Evolutionary conservation across 2,113 vertebrate genomes (phyloP).

Genomic region (Poecilia latipinna): DNA sequence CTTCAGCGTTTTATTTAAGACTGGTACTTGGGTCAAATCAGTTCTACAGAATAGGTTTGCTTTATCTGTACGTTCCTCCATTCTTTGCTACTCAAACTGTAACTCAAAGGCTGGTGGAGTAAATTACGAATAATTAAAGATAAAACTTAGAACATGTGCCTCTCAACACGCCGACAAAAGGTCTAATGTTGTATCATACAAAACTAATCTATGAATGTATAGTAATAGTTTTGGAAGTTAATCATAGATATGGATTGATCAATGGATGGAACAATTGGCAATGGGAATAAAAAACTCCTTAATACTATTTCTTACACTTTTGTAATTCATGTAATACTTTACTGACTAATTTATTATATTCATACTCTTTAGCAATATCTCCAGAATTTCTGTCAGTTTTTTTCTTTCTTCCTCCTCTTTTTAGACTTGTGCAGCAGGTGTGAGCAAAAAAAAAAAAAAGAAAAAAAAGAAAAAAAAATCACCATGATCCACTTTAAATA

Average conservation of each 20-base stretch:
- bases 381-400: background rate
- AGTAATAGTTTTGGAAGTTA: too few relatives aligned
- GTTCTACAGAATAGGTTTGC: constrained; percentile 21
- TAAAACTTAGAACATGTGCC: background rate
- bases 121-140: background rate
- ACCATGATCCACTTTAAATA: constrained; percentile 21
- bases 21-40: background rate
- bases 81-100: background rate
- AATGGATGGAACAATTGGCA: too few relatives aligned
- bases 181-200: background rate
- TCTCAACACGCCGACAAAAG: background rate
- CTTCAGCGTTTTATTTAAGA: background rate
- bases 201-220: background rate
- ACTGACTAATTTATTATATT: too few relatives aligned
- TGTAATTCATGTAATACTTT: too few relatives aligned
- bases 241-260: too few relatives aligned
- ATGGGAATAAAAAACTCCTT: too few relatives aligned
- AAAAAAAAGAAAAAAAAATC: background rate
- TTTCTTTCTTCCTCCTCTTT: background rate
- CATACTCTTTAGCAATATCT: background rate
- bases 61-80: too few relatives aligned
- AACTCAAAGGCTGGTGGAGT: background rate
- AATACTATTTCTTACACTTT: too few relatives aligned
- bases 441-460: background rate
- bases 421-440: background rate